phyloP scores from a whole-genome alignment of 2,888 invertebrate genomes.

The Cheilosia urbana region DNA sequence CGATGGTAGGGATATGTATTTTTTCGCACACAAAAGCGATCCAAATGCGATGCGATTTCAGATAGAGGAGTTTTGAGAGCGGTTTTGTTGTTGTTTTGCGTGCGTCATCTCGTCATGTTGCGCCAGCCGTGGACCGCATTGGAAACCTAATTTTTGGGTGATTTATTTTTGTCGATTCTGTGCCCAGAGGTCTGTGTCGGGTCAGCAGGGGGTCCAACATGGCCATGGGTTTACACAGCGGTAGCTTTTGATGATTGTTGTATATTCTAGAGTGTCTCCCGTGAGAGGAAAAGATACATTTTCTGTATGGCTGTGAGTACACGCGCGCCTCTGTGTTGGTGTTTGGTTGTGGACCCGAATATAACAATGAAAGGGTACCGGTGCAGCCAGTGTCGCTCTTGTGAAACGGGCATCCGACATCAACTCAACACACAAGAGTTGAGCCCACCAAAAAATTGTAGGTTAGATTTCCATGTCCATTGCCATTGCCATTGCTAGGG shows the following conservation, averaged over 20 bases:
- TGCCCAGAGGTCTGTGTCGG: constrained; percentile 43
- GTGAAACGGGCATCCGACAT: constrained; percentile 49
- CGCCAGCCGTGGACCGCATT: constrained; percentile 53
- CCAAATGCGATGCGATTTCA: constrained; percentile 68
- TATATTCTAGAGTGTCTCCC: constrained; percentile 67
- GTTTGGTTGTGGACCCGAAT: constrained; percentile 28
- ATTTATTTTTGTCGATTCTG: constrained; percentile 73
- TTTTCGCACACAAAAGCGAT: constrained; percentile 64
- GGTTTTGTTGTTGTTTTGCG: constrained; percentile 55
- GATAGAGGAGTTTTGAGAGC: constrained; percentile 29
- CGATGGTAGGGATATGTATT: constrained; percentile 1
- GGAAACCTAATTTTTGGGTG: constrained; percentile 72
- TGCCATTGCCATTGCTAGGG: constrained; percentile 30
- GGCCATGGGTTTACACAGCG: constrained; percentile 71
- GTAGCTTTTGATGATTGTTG: constrained; percentile 73
- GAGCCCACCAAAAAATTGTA: constrained; percentile 48
- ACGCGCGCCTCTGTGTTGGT: constrained; percentile 63
- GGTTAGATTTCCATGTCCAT: constrained; percentile 63
- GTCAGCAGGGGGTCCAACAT: constrained; percentile 66
- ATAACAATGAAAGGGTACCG: constrained; percentile 61
- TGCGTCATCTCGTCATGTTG: constrained; percentile 70
- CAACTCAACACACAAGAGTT: constrained; percentile 65
- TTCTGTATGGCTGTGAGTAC: constrained; percentile 37
- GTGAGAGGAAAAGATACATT: constrained; percentile 36
- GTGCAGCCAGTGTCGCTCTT: constrained; percentile 50